Evolutionary conservation across 2,797 vertebrate species (phyloP).

Genomic region (Tokudaia tokunoshimensis): DNA sequence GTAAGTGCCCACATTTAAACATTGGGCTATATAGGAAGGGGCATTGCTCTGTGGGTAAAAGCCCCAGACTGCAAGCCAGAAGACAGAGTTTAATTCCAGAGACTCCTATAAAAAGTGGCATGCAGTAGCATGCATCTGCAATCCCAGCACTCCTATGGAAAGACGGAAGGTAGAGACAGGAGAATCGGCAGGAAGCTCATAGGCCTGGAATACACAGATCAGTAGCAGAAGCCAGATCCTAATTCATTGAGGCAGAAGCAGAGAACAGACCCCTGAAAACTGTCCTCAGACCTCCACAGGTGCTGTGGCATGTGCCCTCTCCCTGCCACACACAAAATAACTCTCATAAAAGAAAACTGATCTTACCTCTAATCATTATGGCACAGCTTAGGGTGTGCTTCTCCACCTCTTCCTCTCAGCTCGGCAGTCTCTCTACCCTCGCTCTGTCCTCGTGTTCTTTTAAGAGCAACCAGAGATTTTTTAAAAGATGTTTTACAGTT

Average conservation of each 20-base stretch:
- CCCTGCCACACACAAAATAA: background rate
- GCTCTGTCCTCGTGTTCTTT: background rate
- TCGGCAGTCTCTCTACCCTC: background rate
- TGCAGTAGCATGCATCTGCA: background rate
- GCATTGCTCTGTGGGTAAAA: background rate
- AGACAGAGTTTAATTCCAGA: background rate
- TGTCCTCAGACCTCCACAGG: background rate
- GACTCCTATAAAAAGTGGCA: background rate
- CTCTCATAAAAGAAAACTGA: background rate
- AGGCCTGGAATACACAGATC: no score
- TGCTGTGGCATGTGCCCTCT: background rate
- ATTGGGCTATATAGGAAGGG: fast-evolving
- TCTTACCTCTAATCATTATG: background rate
- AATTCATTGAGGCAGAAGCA: background rate
- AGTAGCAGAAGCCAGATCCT: background rate
- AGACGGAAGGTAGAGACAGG: background rate
- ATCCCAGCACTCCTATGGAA: background rate
- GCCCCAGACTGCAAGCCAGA: background rate
- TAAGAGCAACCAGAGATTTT: background rate
- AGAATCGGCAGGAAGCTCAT: background rate
- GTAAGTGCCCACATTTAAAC: background rate
- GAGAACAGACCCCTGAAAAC: background rate
- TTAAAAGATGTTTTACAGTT: background rate
- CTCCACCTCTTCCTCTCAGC: background rate
- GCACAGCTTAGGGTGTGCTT: background rate